These are phyloP conservation scores for Caenorhabditis angaria DNA, from an alignment of 2,888 invertebrate species.

Conservation along the genomic window DNA sequence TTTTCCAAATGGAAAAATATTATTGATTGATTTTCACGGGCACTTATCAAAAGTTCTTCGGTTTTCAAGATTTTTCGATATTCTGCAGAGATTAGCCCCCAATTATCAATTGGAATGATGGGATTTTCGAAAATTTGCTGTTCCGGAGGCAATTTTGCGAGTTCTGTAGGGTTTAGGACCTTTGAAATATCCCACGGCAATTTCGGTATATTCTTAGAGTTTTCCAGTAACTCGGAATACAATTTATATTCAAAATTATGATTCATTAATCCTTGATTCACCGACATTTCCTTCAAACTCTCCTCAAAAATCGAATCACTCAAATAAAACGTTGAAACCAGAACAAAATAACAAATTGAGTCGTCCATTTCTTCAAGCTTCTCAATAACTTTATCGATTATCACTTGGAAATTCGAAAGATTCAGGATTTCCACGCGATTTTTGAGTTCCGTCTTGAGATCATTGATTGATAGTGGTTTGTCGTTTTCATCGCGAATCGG, in stretches of 20 bases:
- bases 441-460: constrained; percentile 14
- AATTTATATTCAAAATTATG: constrained; percentile 10
- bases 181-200: constrained; percentile 32
- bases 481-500: constrained; percentile 27
- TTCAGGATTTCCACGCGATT: constrained; percentile 10
- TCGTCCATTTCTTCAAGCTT: constrained; percentile 16
- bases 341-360: constrained; percentile 32
- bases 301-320: constrained; percentile 15
- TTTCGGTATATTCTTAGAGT: constrained; percentile 16
- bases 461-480: constrained; percentile 13
- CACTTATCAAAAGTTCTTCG: constrained; percentile 23
- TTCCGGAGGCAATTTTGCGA: no score
- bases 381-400: constrained; percentile 17
- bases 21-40: constrained; percentile 23
- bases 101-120: constrained; percentile 24
- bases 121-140: constrained; percentile 5
- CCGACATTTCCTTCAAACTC: constrained; percentile 20
- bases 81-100: constrained; percentile 29
- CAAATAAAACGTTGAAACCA: constrained; percentile 23
- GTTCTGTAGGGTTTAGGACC: constrained; percentile 8
- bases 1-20: constrained; percentile 25
- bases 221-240: constrained; percentile 18
- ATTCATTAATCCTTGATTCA: constrained; percentile 24
- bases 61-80: constrained; percentile 19
- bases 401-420: constrained; percentile 13